Conservation (phyloP, 2,888 invertebrate genomes). For the Furcula furcula region DNA sequence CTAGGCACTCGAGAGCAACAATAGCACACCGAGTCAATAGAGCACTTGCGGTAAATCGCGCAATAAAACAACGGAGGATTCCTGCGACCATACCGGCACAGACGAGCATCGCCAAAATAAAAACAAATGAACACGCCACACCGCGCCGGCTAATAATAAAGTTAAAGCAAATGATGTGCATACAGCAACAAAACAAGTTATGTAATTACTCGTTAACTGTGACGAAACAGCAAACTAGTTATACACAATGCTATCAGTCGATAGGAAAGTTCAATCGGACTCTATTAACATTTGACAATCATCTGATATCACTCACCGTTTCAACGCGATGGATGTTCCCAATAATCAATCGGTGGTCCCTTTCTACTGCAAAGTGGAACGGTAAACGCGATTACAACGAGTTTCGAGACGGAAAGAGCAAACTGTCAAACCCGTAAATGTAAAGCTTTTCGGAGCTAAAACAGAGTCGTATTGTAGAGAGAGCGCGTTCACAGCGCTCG, state of each 20-base stretch:
- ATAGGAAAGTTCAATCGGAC: constrained; percentile 26
- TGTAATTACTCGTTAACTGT: constrained; percentile 29
- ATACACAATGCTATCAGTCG: constrained; percentile 25
- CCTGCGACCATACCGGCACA: constrained; percentile 43
- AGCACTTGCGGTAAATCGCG: constrained; percentile 53
- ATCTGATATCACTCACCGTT: constrained; percentile 62
- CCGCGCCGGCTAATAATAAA: constrained; percentile 26
- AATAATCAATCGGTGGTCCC: constrained; percentile 55
- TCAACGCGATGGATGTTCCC: constrained; percentile 50
- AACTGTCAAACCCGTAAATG: constrained; percentile 60
- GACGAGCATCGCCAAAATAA: constrained; percentile 41
- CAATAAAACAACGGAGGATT: constrained; percentile 53
- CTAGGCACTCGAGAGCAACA: constrained; percentile 50
- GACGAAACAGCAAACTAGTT: constrained; percentile 27
- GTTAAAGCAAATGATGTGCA: constrained; percentile 24
- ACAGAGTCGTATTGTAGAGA: constrained; percentile 55
- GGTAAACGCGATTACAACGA: constrained; percentile 53
- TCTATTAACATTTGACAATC: constrained; percentile 31
- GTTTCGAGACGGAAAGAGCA: constrained; percentile 47
- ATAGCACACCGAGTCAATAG: constrained; percentile 60
- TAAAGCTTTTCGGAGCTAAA: constrained; percentile 64
- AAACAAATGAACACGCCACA: constrained; percentile 32
- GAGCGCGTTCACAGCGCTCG: constrained; percentile 56
- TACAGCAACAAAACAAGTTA: constrained; percentile 27
- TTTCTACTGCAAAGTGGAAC: constrained; percentile 55